phyloP scores from a whole-genome alignment of 2,113 vertebrate genomes.

The Polyodon spathula region DNA sequence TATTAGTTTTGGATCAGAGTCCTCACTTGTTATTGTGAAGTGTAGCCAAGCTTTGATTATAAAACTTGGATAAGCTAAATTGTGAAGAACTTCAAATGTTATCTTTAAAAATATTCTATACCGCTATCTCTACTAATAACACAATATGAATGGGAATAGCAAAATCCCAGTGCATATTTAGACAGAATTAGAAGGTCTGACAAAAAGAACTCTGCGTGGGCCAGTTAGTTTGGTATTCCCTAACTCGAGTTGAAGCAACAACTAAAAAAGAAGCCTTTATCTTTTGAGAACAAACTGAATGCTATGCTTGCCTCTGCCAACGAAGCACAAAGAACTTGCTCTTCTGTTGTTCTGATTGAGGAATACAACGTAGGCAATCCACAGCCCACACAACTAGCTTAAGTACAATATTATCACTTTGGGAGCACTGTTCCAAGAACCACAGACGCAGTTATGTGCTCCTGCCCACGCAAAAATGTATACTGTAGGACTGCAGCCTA shows the following conservation, averaged over 20 bases:
- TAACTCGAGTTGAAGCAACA: not conserved
- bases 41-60: no score
- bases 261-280: not conserved
- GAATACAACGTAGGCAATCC: not conserved
- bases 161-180: not conserved
- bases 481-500: not conserved
- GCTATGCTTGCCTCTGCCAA: not conserved
- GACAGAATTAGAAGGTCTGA: not conserved
- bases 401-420: not conserved
- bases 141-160: not conserved
- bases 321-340: not conserved
- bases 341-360: not conserved
- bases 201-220: not conserved
- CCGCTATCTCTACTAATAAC: no score
- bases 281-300: not conserved
- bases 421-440: not conserved
- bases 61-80: no score
- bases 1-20: no score
- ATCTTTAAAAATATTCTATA: not conserved
- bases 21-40: no score
- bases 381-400: not conserved
- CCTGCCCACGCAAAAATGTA: not conserved
- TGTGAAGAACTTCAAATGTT: constrained; percentile 6
- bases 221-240: not conserved
- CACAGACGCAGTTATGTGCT: not conserved